Percentiles rank a stretch among this genome's conserved stretches.
phyloP scores from a whole-genome alignment of 1,140 invertebrate species.

The Phthorimaea operculella region DNA sequence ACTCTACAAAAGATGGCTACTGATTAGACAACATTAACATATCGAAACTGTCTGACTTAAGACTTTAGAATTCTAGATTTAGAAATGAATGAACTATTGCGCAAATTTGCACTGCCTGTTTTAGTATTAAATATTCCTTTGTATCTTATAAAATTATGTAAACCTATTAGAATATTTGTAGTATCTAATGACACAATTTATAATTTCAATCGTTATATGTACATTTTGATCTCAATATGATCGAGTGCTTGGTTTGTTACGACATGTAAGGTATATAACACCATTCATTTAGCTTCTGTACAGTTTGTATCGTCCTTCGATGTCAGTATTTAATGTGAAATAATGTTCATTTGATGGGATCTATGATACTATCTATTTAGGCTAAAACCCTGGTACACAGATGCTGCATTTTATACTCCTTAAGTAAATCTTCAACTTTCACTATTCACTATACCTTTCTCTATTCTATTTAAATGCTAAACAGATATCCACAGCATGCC shows the following conservation, averaged over 20 bases:
- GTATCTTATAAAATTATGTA: slow-evolving; percentile 22
- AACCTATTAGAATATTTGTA: slow-evolving; percentile 43
- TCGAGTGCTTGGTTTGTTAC: slow-evolving; percentile 57
- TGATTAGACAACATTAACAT: slow-evolving; percentile 42
- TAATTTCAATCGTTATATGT: slow-evolving; percentile 47
- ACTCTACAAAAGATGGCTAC: neutral
- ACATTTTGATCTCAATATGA: slow-evolving; percentile 67
- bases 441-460: too few relatives aligned
- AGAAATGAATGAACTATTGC: slow-evolving; percentile 38
- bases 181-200: slow-evolving; percentile 31
- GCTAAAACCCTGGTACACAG: too few relatives aligned
- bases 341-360: slow-evolving; percentile 31
- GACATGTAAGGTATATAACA: slow-evolving; percentile 66
- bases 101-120: slow-evolving; percentile 59
- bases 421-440: too few relatives aligned
- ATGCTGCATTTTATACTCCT: too few relatives aligned
- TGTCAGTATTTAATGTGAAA: slow-evolving; percentile 23
- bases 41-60: slow-evolving; percentile 53
- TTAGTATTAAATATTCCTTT: slow-evolving; percentile 41
- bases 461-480: neutral
- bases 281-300: slow-evolving; percentile 65
- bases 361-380: neutral
- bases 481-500: slow-evolving; percentile 32
- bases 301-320: slow-evolving; percentile 50
- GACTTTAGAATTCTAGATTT: slow-evolving; percentile 29